Percentiles rank a stretch among this genome's conserved stretches.
These are phyloP conservation scores for Helobdella robusta DNA, from an alignment of 2,888 invertebrate species.

Conservation along the genomic window DNA sequence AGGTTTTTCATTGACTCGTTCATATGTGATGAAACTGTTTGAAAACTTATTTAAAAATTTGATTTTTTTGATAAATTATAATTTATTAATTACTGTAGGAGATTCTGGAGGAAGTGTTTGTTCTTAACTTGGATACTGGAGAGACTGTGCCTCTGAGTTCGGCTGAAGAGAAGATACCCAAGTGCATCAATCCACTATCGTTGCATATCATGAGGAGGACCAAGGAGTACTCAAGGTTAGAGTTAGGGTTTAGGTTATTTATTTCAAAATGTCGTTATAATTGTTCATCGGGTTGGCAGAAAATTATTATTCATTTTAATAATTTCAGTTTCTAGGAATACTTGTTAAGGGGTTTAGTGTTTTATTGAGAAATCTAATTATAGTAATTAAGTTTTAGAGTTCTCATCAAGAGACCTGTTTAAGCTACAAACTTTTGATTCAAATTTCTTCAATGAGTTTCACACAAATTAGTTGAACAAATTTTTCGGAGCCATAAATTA, in stretches of 20 bases:
- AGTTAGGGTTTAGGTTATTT: too few relatives aligned
- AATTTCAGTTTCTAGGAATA: too few relatives aligned
- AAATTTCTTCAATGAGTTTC: too few relatives aligned
- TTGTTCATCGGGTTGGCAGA: too few relatives aligned
- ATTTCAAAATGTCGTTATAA: too few relatives aligned
- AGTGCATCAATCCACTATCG: slow-evolving; percentile 83
- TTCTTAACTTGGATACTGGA: slow-evolving; percentile 60
- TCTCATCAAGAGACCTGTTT: too few relatives aligned
- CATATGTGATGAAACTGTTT: neutral
- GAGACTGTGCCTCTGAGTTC: slow-evolving; percentile 86
- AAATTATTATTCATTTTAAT: too few relatives aligned
- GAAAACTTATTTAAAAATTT: neutral
- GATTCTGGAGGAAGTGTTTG: slow-evolving; percentile 75
- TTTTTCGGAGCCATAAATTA: too few relatives aligned
- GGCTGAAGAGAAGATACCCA: slow-evolving; percentile 83
- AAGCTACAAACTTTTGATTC: too few relatives aligned
- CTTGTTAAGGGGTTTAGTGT: slow-evolving; percentile 53
- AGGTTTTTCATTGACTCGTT: slow-evolving; percentile 51
- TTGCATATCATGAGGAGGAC: slow-evolving; percentile 75
- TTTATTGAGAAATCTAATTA: neutral
- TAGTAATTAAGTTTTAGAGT: too few relatives aligned
- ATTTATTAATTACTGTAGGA: slow-evolving; percentile 53
- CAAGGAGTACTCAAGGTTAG: slow-evolving; percentile 61
- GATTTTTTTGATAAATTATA: neutral
- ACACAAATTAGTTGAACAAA: too few relatives aligned